Conservation (phyloP, 2,888 invertebrate genomes). For the Lepidochrysops patricia region DNA sequence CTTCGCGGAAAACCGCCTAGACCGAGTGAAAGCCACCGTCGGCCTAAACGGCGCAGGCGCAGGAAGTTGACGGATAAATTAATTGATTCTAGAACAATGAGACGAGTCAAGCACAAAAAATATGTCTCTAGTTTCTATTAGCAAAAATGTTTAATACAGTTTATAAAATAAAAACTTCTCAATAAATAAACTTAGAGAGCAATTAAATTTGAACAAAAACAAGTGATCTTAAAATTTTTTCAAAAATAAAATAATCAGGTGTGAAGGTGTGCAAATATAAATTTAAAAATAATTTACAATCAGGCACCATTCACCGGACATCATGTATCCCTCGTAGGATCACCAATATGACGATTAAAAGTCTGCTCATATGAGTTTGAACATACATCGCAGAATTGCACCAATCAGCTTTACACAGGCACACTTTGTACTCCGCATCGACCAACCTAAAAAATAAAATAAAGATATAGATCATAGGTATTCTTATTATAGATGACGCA, state of each 20-base stretch:
- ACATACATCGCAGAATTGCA: conserved; percentile 39
- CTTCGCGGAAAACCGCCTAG: conserved; percentile 68
- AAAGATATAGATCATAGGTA: too few species aligned
- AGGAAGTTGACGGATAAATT: conserved; percentile 39
- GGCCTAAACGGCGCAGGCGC: conserved; percentile 38
- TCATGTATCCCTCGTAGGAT: neutral
- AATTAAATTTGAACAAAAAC: too few species aligned
- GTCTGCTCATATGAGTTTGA: neutral
- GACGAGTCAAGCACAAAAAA: neutral
- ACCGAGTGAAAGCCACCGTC: conserved; percentile 68
- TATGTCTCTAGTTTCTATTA: neutral
- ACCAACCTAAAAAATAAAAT: conserved; percentile 37
- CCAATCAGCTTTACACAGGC: conserved; percentile 59
- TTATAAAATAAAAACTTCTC: too few species aligned
- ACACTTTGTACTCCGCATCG: conserved; percentile 55
- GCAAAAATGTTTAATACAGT: too few species aligned
- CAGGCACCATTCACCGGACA: neutral
- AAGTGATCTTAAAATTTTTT: neutral
- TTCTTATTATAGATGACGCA: too few species aligned
- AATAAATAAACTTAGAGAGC: too few species aligned
- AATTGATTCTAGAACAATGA: conserved; percentile 19
- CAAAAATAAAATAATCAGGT: neutral
- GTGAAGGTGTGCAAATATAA: too few species aligned
- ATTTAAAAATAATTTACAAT: neutral
- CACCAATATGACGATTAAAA: neutral